These are phyloP conservation scores for Eupithecia subumbrata DNA, from an alignment of 2,888 invertebrate genomes.

Conservation along the genomic window DNA sequence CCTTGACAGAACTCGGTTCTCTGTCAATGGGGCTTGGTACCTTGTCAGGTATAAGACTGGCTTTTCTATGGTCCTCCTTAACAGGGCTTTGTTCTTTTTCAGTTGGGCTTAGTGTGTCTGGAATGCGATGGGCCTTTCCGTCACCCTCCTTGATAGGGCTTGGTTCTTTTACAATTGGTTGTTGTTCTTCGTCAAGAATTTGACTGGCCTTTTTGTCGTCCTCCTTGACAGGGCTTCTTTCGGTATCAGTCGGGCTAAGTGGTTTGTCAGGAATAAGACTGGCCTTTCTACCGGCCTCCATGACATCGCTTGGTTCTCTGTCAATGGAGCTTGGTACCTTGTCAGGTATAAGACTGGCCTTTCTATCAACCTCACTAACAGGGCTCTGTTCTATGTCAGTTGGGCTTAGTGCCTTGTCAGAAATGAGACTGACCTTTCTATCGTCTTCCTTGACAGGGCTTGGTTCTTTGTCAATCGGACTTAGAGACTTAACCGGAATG, in stretches of 20 bases:
- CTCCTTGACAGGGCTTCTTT: slow-evolving; percentile 4
- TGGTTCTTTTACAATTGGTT: not conserved
- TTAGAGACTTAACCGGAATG: not conserved
- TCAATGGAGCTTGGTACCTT: not conserved
- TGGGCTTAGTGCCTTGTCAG: slow-evolving; percentile 33
- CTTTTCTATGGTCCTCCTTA: not conserved
- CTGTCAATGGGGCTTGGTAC: not conserved
- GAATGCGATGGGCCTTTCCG: slow-evolving; percentile 23
- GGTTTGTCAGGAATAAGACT: slow-evolving; percentile 5
- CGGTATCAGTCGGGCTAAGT: not conserved
- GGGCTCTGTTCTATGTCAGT: slow-evolving; percentile 32
- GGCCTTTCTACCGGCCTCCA: slow-evolving; percentile 18
- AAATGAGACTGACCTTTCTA: slow-evolving; percentile 24
- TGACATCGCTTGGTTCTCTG: slow-evolving; percentile 23
- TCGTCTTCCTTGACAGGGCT: slow-evolving; percentile 20
- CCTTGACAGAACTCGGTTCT: slow-evolving; percentile 24
- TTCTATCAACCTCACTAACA: slow-evolving; percentile 7
- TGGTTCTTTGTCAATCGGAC: not conserved
- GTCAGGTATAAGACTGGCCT: not conserved
- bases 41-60: not conserved
- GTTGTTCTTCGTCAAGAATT: no score
- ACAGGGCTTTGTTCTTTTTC: slow-evolving; percentile 34
- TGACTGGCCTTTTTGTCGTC: slow-evolving; percentile 26
- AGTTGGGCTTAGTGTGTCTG: slow-evolving; percentile 28
- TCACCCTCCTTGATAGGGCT: slow-evolving; percentile 20